phyloP scores from a whole-genome alignment of 2,888 invertebrate genomes.

The Calameuta idolon region DNA sequence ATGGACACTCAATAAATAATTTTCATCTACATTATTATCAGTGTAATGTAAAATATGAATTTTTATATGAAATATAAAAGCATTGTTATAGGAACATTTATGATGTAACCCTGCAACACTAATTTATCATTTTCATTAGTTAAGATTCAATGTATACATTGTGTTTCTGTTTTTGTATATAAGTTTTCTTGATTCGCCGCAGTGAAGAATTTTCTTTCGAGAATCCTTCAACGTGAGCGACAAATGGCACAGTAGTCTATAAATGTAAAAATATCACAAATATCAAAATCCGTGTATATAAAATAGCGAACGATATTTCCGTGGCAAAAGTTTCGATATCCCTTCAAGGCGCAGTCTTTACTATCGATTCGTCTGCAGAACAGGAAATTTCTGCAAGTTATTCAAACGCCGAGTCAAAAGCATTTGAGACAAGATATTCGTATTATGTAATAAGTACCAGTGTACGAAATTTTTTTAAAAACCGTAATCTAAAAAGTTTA shows the following conservation, averaged over 20 bases:
- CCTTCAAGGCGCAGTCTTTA: background rate
- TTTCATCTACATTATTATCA: background rate
- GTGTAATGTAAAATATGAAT: background rate
- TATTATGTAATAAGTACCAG: background rate
- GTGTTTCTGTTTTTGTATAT: background rate
- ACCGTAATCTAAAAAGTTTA: background rate
- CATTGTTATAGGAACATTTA: background rate
- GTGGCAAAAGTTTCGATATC: background rate
- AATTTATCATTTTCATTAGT: background rate
- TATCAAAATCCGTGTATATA: background rate
- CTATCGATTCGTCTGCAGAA: background rate
- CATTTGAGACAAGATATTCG: background rate
- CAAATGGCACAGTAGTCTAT: background rate
- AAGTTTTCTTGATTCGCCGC: background rate
- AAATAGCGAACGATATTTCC: background rate
- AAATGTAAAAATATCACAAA: background rate
- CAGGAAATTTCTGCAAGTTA: background rate
- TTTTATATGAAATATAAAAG: background rate
- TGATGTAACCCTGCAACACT: background rate
- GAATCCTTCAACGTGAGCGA: background rate
- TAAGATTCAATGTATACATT: background rate
- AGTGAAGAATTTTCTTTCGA: background rate
- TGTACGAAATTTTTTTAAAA: background rate
- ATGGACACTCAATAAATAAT: constrained; percentile 26
- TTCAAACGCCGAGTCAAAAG: background rate